These are phyloP conservation scores for Catamblyrhynchus diadema DNA, from an alignment of 2,797 vertebrate genomes.

Conservation along the genomic window DNA sequence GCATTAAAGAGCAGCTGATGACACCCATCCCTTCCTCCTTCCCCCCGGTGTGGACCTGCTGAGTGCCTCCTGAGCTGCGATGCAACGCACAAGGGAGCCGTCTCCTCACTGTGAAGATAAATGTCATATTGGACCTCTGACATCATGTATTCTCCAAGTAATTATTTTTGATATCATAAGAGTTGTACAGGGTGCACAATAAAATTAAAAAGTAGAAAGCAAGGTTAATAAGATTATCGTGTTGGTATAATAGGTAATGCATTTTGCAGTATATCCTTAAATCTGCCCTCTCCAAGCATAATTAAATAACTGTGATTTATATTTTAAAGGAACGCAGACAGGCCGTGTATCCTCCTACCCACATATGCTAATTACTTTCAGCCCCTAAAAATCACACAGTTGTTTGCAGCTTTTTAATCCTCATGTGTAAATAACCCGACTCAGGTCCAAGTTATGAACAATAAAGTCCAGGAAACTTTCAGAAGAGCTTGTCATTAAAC, in stretches of 20 bases:
- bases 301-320: conserved; percentile 69
- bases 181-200: conserved; percentile 62
- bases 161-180: conserved; percentile 65
- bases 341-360: conserved; percentile 45
- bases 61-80: not conserved
- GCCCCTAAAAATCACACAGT: conserved; percentile 54
- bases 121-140: conserved; percentile 58
- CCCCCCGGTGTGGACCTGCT: rapidly evolving
- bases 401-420: conserved; percentile 56
- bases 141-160: conserved; percentile 60
- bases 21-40: not conserved
- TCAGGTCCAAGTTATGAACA: conserved; percentile 28
- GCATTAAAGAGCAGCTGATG: not conserved
- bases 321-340: conserved; percentile 64
- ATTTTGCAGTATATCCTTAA: conserved; percentile 71
- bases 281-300: conserved; percentile 64
- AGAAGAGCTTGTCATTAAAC: conserved; percentile 8
- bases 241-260: conserved; percentile 66
- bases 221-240: conserved; percentile 70
- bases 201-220: conserved; percentile 73
- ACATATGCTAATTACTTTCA: conserved; percentile 64
- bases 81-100: not conserved
- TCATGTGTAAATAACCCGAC: conserved; percentile 42
- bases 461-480: conserved; percentile 52
- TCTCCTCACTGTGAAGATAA: conserved; percentile 58